Evolutionary conservation across 1,140 invertebrate genomes (phyloP).

Genomic region (Heliconius nattereri): DNA sequence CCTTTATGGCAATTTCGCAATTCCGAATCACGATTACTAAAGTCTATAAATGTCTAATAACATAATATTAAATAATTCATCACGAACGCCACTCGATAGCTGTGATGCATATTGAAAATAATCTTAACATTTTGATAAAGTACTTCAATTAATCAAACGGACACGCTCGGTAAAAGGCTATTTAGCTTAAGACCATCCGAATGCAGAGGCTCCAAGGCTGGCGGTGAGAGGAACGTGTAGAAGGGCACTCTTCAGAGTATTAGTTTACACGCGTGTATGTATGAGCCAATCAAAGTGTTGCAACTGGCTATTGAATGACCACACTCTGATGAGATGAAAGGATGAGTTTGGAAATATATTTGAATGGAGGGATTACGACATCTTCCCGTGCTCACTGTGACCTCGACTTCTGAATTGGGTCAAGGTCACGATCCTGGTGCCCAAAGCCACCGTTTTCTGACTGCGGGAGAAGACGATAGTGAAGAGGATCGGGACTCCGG

Average conservation of each 20-base stretch:
- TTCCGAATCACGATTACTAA: constrained; percentile 11
- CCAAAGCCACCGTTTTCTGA: constrained; percentile 19
- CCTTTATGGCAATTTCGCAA: constrained; percentile 17
- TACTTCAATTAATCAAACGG: constrained; percentile 2
- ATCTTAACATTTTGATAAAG: neutral
- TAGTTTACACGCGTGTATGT: constrained; percentile 36
- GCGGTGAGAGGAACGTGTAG: constrained; percentile 48
- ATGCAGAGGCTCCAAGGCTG: constrained; percentile 40
- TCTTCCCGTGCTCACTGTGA: constrained; percentile 48
- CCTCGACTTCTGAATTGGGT: constrained; percentile 62
- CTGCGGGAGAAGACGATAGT: constrained; percentile 46
- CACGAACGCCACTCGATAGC: neutral
- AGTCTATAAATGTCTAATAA: constrained; percentile 13
- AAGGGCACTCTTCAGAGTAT: constrained; percentile 42
- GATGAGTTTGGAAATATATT: constrained; percentile 38
- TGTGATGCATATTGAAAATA: neutral
- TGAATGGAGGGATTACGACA: constrained; percentile 41
- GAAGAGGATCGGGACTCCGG: constrained; percentile 44
- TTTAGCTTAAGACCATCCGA: constrained; percentile 11
- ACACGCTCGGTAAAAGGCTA: neutral
- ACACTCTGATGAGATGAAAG: constrained; percentile 44
- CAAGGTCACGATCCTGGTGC: constrained; percentile 70
- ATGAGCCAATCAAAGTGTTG: constrained; percentile 46
- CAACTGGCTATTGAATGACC: constrained; percentile 39
- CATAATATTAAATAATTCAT: constrained; percentile 6